Evolutionary conservation across 1,140 invertebrate genomes (phyloP), one percentile per base, ranked within the genome.

Genomic region (Riptortus pedestris): DNA sequence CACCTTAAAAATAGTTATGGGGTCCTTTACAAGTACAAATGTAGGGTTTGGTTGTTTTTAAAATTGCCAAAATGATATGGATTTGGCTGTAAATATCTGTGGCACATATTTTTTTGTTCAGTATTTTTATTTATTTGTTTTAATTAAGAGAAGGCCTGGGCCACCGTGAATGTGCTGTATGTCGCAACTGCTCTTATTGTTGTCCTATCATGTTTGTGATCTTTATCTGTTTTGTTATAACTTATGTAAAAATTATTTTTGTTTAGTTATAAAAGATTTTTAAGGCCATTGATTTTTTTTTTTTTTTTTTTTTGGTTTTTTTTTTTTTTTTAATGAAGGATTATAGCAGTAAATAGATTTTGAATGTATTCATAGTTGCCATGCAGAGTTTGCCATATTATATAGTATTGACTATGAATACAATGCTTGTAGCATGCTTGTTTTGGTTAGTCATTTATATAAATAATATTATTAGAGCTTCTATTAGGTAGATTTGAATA

Each of bases 391-490:
- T 58, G 57, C 57, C 16, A 33, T 31, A 33, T 29, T 31, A 33
- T 59, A 2, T 59, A 59, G 22, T 26, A 18, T 47, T 51, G 27
- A 47, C 58, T 65, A 65, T 61, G 64, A 55, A 65, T 60, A 64
- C 43, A 51, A 47, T 65, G 64, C 59, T 65, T 61, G 64, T 65
- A 27, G 64, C 64, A 65, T 65, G 64, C 64, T 65, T 65, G 33
- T 65, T 31, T 22, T 58, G 33, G 28, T 55, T 27, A n/a, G 22
- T 47, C 22, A 20, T 38, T 16, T 3, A 47, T 18, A 5, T 47
- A 29, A 59, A 59, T 9, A 29, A 59, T 59, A 27, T 29, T 14
- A 62, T 26, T 62, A 62, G 61, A 7, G 61, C 61, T 62, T 62
- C 52, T 28, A 26, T n/a, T 18, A 45, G 58, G 58, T 38, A 33